Evolutionary conservation across 2,113 vertebrate genomes (phyloP), one percentile per base, ranked within the genome.

Genomic region (Cephalopholis sonnerati): DNA sequence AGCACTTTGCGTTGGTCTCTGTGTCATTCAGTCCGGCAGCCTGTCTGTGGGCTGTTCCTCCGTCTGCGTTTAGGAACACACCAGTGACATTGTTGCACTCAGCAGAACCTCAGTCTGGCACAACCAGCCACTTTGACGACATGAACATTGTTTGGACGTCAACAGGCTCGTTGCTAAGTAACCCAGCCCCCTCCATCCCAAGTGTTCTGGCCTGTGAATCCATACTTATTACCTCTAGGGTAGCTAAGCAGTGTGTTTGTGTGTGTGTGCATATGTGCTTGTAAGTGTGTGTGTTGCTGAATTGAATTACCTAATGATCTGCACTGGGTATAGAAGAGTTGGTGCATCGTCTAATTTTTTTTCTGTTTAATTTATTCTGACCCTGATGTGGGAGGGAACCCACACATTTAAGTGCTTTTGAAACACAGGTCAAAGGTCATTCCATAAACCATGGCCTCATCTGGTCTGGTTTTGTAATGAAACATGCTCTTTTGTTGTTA

Each of bases 121-220:
- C 84, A 69, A 79, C 53, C 57, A 41, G 87, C 90, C 82, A 59
- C 89, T 85, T 81, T 93, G 89, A 91, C 79, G 80, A 93, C 86
- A 86, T 80, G 71, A 81, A 90, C 89, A 87, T 92, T 95, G 94
- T 96, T 95, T 95, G 89, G 87, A 90, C 77, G 92, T 95, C 93
- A 95, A 95, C 94, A 95, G 64, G 82, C 87, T 74, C 59, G 92
- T 95, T 92, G 92, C 94, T 93, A 89, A 70, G 94, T 84, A 89
- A 95, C 94, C 62, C 63, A 77, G 74, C 85, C 91, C 91, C 90
- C 80, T 88, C 86, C 73, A 86, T 88, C 85, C 89, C 77, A 75
- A 89, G 76, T 72, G 86, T 67, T 88, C 84, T 67, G 73, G 89
- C 74, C 79, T 70, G 29, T 54, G 67, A 39, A 70, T 70, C 67